Conservation (phyloP, 2,113 vertebrate genomes). For the Heterotilapia buettikoferi region DNA sequence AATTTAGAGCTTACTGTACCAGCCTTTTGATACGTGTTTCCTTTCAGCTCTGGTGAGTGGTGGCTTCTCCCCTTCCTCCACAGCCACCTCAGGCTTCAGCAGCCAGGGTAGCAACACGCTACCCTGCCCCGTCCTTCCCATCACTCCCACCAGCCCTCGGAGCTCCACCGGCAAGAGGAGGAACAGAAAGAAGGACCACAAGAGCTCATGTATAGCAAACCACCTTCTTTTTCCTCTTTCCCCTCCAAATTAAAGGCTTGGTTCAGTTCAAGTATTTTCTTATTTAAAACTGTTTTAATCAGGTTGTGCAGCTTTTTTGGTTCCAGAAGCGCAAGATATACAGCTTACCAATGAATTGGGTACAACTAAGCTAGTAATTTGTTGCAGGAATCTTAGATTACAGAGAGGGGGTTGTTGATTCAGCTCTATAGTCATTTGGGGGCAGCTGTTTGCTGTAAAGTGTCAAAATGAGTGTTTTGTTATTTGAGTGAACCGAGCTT, state of each 20-base stretch:
- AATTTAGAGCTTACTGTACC: background rate
- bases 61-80: constrained; percentile 85
- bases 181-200: constrained; percentile 86
- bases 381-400: background rate
- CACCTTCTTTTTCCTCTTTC: background rate
- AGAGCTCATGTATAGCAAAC: constrained; percentile 82
- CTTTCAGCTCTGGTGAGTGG: constrained; percentile 82
- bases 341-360: background rate
- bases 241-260: background rate
- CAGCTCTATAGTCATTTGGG: background rate
- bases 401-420: background rate
- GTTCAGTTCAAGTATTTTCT: background rate
- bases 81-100: constrained; percentile 81
- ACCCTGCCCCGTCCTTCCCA: constrained; percentile 49
- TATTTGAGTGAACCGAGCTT: background rate
- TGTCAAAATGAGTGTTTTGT: background rate
- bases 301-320: background rate
- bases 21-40: constrained; percentile 27
- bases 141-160: constrained; percentile 84
- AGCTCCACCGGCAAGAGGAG: constrained; percentile 80
- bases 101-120: constrained; percentile 84
- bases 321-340: background rate
- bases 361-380: background rate
- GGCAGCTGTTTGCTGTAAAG: background rate
- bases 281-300: background rate